A percentile compares a stretch with the other conserved stretches of the same genome.
Conservation (phyloP, 2,797 vertebrate genomes). For the Harpagifer antarcticus region DNA sequence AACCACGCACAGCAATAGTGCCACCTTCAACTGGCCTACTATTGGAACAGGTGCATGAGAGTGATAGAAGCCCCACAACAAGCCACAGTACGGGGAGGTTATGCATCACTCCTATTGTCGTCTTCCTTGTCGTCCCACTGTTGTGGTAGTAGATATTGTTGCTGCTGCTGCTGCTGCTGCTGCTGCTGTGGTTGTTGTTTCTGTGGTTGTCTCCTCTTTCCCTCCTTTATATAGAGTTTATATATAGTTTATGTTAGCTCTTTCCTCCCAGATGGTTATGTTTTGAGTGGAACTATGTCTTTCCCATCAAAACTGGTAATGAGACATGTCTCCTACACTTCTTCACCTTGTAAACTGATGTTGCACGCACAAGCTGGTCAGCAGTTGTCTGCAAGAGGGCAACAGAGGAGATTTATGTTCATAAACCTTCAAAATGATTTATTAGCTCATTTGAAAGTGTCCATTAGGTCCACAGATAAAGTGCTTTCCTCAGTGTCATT, state of each 20-base stretch:
- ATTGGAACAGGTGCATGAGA: constrained; percentile 94
- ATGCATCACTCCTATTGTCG: constrained; percentile 89
- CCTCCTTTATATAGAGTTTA: constrained; percentile 76
- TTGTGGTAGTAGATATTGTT: constrained; percentile 71
- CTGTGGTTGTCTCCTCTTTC: constrained; percentile 88
- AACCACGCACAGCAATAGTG: constrained; percentile 87
- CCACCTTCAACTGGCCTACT: constrained; percentile 84
- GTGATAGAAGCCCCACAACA: constrained; percentile 95
- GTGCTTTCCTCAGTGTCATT: constrained; percentile 1
- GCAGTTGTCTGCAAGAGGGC: constrained; percentile 52
- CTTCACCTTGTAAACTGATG: constrained; percentile 65
- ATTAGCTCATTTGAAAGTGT: not conserved
- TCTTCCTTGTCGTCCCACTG: constrained; percentile 74
- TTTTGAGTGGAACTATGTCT: constrained; percentile 80
- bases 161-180: constrained; percentile 57
- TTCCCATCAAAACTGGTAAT: constrained; percentile 77
- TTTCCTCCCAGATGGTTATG: constrained; percentile 77
- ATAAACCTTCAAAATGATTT: constrained; percentile 23
- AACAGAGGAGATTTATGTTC: constrained; percentile 56
- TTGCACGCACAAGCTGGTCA: constrained; percentile 66
- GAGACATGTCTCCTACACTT: constrained; percentile 69
- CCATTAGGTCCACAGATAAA: not conserved
- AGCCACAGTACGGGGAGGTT: constrained; percentile 97
- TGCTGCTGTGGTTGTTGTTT: constrained; percentile 71
- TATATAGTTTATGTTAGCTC: constrained; percentile 70